Evolutionary conservation across 2,797 vertebrate species (phyloP).

Genomic region (Crocodylus rhombifer): DNA sequence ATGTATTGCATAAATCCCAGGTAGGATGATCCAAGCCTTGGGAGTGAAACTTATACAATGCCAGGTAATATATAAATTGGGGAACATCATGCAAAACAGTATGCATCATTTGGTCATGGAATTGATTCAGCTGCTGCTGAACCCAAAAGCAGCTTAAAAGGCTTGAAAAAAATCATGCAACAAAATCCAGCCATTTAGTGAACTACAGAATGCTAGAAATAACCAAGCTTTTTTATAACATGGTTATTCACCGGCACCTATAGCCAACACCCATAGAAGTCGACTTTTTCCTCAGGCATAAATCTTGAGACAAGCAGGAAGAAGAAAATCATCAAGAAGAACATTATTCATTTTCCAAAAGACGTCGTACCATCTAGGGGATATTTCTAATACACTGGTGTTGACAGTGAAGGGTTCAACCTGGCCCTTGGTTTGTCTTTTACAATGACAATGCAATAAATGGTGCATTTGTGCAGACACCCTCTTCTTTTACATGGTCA

Average conservation of each 20-base stretch:
- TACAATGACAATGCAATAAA: slow-evolving; percentile 1
- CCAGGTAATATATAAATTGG: not conserved
- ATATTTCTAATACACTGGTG: slow-evolving; percentile 18
- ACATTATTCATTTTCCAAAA: not conserved
- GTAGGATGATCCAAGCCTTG: not conserved
- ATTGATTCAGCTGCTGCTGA: not conserved
- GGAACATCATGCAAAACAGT: not conserved
- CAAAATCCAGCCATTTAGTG: not conserved
- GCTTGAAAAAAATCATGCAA: not conserved
- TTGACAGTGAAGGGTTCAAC: not conserved
- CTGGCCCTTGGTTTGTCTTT: not conserved
- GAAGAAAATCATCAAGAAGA: not conserved
- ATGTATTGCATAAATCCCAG: not conserved
- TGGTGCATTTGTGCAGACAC: slow-evolving; percentile 21
- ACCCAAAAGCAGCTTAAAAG: not conserved
- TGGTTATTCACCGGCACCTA: not conserved
- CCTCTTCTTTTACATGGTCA: not conserved
- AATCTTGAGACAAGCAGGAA: not conserved
- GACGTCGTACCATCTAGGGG: not conserved
- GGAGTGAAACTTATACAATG: not conserved
- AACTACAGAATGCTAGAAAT: not conserved
- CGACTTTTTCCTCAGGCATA: not conserved
- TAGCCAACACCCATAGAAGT: too few relatives aligned
- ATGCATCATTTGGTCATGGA: not conserved
- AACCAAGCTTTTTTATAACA: not conserved